These are phyloP conservation scores for Speoplatyrhinus poulsoni DNA, from an alignment of 2,113 vertebrate genomes.

Conservation along the genomic window DNA sequence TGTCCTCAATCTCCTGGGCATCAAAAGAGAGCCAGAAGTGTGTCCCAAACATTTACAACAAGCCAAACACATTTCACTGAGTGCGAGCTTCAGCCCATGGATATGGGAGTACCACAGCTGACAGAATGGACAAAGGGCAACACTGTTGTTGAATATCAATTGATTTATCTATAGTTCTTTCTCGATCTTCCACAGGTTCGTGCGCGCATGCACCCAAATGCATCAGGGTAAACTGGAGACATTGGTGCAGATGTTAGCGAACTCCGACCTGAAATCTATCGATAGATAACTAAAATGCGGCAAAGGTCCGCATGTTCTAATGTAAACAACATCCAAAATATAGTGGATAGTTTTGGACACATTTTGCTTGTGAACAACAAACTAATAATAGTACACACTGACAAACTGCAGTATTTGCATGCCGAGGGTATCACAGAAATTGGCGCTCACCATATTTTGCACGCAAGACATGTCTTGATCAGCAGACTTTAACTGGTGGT, in stretches of 20 bases:
- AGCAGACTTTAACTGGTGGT: constrained; percentile 10
- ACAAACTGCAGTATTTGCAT: neutral
- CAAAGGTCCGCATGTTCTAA: constrained; percentile 4
- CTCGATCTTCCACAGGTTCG: neutral
- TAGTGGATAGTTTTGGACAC: constrained; percentile 22
- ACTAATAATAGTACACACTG: neutral
- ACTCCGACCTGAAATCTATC: neutral
- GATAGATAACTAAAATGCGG: neutral
- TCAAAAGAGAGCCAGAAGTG: constrained; percentile 51
- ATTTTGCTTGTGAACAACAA: neutral
- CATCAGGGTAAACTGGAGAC: neutral
- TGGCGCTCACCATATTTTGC: constrained; percentile 60
- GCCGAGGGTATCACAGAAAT: neutral
- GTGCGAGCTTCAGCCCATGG: neutral
- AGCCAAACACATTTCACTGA: constrained; percentile 35
- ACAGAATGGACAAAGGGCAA: neutral
- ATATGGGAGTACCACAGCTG: constrained; percentile 1
- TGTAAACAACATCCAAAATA: constrained; percentile 4
- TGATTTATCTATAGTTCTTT: neutral
- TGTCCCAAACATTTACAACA: constrained; percentile 62
- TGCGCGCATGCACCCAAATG: constrained; percentile 9
- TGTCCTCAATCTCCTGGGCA: constrained; percentile 60
- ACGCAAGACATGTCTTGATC: constrained; percentile 51
- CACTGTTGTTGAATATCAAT: neutral
- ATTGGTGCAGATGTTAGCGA: neutral